Percentiles rank a stretch among this genome's conserved stretches.
Conservation (phyloP, 1,140 invertebrate genomes). For the Panagrolaimus sp. region DNA sequence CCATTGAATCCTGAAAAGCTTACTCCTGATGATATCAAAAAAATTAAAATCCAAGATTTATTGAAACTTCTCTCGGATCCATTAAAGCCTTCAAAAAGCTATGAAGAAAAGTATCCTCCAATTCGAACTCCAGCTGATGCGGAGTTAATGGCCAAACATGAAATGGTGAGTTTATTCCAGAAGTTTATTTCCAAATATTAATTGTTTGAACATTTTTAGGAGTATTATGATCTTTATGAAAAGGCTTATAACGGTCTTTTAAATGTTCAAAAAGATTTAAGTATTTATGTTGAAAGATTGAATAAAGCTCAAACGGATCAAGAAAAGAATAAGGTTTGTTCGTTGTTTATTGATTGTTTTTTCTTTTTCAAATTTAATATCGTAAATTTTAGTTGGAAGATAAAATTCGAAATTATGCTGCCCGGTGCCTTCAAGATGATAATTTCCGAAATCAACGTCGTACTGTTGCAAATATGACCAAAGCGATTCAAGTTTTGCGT, state of each 20-base stretch:
- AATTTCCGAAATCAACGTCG: conserved; percentile 5
- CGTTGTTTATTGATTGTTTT: background rate
- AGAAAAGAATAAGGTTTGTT: conserved; percentile 2
- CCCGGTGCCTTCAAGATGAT: conserved; percentile 4
- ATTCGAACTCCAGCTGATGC: background rate
- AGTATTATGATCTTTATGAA: conserved; percentile 11
- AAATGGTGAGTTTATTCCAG: background rate
- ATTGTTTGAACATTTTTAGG: conserved; percentile 1
- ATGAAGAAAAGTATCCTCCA: conserved; percentile 10
- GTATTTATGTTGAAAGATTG: conserved; percentile 10
- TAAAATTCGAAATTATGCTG: conserved; percentile 8
- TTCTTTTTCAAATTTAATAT: background rate
- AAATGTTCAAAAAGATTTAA: conserved; percentile 12
- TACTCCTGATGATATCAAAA: background rate
- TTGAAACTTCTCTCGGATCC: conserved; percentile 2
- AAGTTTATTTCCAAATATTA: background rate
- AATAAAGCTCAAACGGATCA: background rate
- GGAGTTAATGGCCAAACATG: background rate
- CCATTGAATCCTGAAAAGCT: background rate
- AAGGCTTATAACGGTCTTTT: background rate
- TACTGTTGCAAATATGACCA: conserved; percentile 12
- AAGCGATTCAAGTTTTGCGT: conserved; percentile 16
- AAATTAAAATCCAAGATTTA: background rate
- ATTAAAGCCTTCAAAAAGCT: conserved; percentile 7
- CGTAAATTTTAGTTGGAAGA: conserved; percentile 1